A percentile compares a stretch with the other conserved stretches of the same genome.
Conservation (phyloP, 2,888 invertebrate species). For the Anorthoa munda region DNA sequence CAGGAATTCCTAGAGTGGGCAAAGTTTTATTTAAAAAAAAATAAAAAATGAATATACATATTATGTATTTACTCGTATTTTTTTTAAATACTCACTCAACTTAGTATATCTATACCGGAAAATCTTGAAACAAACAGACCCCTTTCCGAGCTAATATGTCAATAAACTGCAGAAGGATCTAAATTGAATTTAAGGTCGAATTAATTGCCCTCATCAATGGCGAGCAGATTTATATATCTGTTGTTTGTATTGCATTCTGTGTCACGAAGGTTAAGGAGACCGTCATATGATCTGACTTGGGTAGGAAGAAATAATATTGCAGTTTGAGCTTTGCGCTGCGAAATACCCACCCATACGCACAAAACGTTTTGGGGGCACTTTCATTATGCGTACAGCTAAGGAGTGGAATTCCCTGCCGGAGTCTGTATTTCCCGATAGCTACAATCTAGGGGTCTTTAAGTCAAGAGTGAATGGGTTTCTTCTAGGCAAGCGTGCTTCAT, state of each 20-base stretch:
- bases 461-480: too few relatives aligned
- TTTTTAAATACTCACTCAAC: too few relatives aligned
- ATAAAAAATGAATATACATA: too few relatives aligned
- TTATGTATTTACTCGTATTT: not conserved
- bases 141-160: slow-evolving; percentile 14
- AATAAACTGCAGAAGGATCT: slow-evolving; percentile 43
- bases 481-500: too few relatives aligned
- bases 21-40: too few relatives aligned
- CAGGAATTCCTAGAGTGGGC: too few relatives aligned
- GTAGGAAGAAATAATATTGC: not conserved
- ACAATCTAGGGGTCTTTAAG: too few relatives aligned
- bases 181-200: slow-evolving; percentile 67
- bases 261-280: slow-evolving; percentile 30
- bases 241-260: slow-evolving; percentile 32
- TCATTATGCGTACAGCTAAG: too few relatives aligned
- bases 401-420: too few relatives aligned
- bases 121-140: slow-evolving; percentile 1
- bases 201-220: slow-evolving; percentile 66
- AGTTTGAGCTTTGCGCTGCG: not conserved
- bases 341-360: too few relatives aligned
- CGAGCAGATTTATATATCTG: slow-evolving; percentile 56
- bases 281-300: not conserved
- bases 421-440: too few relatives aligned
- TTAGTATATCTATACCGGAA: not conserved
- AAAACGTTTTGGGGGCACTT: too few relatives aligned